Conservation (phyloP, 2,113 vertebrate genomes). For the Ictalurus furcatus region DNA sequence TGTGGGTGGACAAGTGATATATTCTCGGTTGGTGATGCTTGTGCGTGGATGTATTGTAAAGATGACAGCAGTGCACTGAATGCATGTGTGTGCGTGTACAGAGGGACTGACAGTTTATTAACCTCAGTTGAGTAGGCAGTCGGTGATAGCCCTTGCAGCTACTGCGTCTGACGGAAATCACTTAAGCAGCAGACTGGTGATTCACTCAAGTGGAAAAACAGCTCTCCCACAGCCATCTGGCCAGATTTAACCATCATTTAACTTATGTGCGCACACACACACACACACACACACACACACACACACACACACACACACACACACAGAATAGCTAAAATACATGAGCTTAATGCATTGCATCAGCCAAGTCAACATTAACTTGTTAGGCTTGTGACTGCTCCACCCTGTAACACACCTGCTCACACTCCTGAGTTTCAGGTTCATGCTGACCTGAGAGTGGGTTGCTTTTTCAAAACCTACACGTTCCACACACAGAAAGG, state of each 20-base stretch:
- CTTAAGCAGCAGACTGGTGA: constrained; percentile 47
- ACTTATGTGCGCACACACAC: background rate
- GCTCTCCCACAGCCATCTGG: constrained; percentile 43
- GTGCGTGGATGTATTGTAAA: constrained; percentile 14
- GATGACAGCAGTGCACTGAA: constrained; percentile 24
- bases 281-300: background rate
- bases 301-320: background rate
- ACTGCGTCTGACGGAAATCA: constrained; percentile 36
- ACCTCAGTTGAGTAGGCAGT: constrained; percentile 19
- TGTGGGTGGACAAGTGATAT: background rate
- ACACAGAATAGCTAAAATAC: background rate
- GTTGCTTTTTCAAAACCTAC: background rate
- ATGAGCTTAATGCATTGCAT: constrained; percentile 14
- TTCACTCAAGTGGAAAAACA: constrained; percentile 55
- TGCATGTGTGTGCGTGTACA: constrained; percentile 9
- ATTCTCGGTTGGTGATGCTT: constrained; percentile 3
- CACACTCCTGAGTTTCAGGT: constrained; percentile 3
- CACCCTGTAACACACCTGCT: constrained; percentile 26
- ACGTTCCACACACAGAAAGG: background rate
- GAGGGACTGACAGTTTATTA: constrained; percentile 27
- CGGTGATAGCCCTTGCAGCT: constrained; percentile 16
- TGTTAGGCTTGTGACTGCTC: background rate
- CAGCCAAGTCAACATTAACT: constrained; percentile 25
- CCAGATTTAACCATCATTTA: constrained; percentile 13
- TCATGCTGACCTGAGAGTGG: background rate